A percentile compares a stretch with the other conserved stretches of the same genome.
These are phyloP conservation scores for Pristis pectinata DNA, from an alignment of 2,797 vertebrate genomes.

Conservation along the genomic window DNA sequence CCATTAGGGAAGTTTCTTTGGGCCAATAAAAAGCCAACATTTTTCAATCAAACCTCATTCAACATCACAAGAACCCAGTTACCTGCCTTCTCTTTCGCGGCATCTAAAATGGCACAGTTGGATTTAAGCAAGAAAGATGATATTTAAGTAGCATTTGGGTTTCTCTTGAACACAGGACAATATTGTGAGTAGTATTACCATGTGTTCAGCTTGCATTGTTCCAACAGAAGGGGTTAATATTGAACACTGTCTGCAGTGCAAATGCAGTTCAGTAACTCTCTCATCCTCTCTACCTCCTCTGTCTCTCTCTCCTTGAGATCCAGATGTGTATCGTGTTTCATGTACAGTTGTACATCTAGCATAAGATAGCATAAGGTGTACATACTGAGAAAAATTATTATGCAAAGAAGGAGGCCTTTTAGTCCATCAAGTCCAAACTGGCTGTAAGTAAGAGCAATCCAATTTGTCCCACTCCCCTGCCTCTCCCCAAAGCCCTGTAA, in stretches of 20 bases:
- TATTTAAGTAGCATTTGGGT: neutral
- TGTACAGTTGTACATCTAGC: no score
- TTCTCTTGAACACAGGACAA: neutral
- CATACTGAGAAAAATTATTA: no score
- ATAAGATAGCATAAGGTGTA: no score
- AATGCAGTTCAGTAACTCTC: neutral
- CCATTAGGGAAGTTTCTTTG: neutral
- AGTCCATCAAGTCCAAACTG: no score
- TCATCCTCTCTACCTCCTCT: no score
- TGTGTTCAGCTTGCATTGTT: neutral
- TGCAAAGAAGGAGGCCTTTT: no score
- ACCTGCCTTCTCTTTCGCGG: neutral
- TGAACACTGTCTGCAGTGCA: neutral
- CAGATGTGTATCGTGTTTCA: no score
- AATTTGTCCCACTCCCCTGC: no score
- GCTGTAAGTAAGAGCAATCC: no score
- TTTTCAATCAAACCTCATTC: neutral
- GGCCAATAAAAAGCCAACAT: neutral
- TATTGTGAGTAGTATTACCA: neutral
- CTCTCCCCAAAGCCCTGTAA: no score
- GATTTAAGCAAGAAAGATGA: neutral
- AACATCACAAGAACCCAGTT: neutral
- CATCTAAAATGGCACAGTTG: neutral
- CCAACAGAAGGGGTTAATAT: neutral
- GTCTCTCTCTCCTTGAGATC: no score